phyloP scores from a whole-genome alignment of 2,797 vertebrate genomes.

The Sphenopsis melanotis region DNA sequence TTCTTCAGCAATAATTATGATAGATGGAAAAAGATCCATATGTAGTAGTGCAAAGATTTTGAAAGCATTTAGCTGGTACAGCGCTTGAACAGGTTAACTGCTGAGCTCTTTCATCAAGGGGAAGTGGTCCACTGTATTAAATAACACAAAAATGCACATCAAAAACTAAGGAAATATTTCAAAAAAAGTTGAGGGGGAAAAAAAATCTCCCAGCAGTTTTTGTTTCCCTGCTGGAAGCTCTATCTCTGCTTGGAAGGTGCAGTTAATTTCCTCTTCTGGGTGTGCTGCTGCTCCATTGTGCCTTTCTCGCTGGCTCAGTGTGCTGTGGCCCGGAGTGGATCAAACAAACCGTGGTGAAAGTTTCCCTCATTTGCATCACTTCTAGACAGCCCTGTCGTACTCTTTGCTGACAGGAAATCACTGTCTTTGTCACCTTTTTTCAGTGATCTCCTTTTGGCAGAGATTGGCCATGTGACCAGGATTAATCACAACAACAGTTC shows the following conservation, averaged over 20 bases:
- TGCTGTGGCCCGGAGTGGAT: slow-evolving; percentile 74
- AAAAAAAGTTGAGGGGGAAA: not conserved
- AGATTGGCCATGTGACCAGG: slow-evolving; percentile 81
- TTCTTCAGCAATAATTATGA: not conserved
- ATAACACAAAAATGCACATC: not conserved
- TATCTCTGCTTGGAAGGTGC: slow-evolving; percentile 53
- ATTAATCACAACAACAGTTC: slow-evolving; percentile 80
- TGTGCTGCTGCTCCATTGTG: slow-evolving; percentile 68
- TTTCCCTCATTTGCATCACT: slow-evolving; percentile 84
- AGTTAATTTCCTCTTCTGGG: slow-evolving; percentile 57
- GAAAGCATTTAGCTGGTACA: not conserved
- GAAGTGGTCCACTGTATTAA: not conserved
- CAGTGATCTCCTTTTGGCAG: slow-evolving; percentile 82
- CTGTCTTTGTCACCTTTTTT: slow-evolving; percentile 85
- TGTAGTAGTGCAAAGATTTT: not conserved
- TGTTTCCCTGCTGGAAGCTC: slow-evolving; percentile 33
- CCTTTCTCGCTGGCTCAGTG: slow-evolving; percentile 51
- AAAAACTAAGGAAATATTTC: not conserved
- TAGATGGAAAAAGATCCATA: not conserved
- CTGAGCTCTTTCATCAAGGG: not conserved
- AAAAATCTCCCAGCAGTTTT: slow-evolving; percentile 13
- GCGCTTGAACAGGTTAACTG: not conserved
- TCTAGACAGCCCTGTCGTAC: slow-evolving; percentile 82
- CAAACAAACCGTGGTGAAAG: slow-evolving; percentile 80
- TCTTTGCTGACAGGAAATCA: slow-evolving; percentile 85